A percentile compares a stretch with the other conserved stretches of the same genome.
phyloP scores from a whole-genome alignment of 1,140 invertebrate genomes.

The Camponotus vicinus region DNA sequence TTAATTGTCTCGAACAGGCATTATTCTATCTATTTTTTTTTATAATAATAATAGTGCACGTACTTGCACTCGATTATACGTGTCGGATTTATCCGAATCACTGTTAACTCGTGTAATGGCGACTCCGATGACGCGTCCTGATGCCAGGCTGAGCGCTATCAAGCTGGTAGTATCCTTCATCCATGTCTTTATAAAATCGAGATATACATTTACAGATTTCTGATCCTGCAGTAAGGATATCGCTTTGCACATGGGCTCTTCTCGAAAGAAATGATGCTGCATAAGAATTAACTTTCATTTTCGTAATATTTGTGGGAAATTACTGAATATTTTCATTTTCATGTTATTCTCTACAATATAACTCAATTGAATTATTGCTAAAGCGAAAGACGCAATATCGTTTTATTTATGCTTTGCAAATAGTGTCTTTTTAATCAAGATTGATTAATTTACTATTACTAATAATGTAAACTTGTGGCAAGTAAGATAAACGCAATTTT shows the following conservation, averaged over 20 bases:
- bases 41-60: neutral
- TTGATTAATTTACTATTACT: too few relatives aligned
- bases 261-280: constrained; percentile 86
- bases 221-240: constrained; percentile 85
- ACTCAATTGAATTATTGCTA: neutral
- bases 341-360: neutral
- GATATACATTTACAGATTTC: constrained; percentile 86
- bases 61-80: constrained; percentile 77
- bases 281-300: constrained; percentile 4
- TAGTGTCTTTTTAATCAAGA: too few relatives aligned
- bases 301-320: neutral
- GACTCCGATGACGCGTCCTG: constrained; percentile 85
- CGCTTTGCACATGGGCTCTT: constrained; percentile 85
- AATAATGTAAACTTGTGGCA: neutral
- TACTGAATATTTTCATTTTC: neutral
- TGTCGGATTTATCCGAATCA: constrained; percentile 71
- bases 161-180: constrained; percentile 89
- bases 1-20: neutral
- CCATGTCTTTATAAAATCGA: constrained; percentile 86
- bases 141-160: constrained; percentile 86
- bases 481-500: neutral
- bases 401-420: neutral
- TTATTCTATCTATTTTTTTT: constrained; percentile 16
- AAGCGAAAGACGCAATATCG: neutral
- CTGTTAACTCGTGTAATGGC: constrained; percentile 85